These are phyloP conservation scores for Thereva nobilitata DNA, from an alignment of 2,888 invertebrate species.

Conservation along the genomic window DNA sequence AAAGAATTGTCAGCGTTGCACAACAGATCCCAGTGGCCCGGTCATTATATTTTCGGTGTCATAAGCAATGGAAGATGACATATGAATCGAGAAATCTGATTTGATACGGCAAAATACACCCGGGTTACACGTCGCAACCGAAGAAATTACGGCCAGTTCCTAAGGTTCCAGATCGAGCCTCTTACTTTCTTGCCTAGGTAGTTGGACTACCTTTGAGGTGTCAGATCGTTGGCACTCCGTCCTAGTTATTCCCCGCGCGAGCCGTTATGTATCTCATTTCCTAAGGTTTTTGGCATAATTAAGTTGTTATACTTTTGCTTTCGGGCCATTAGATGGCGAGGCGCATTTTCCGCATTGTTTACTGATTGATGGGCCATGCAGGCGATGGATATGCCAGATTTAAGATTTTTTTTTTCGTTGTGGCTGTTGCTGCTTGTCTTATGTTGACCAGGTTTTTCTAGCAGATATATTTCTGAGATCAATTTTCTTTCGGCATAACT, in stretches of 20 bases:
- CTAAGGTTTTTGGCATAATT: constrained; percentile 15
- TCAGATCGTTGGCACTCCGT: too few species aligned
- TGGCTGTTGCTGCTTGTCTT: not conserved
- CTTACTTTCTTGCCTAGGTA: constrained; percentile 1
- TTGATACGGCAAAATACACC: constrained; percentile 4
- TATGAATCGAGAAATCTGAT: constrained; percentile 25
- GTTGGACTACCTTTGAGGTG: not conserved
- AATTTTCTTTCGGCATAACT: not conserved
- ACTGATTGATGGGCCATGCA: constrained; percentile 19
- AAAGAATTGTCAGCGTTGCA: constrained; percentile 2
- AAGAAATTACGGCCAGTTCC: too few species aligned
- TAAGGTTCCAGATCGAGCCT: not conserved
- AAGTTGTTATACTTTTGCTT: constrained; percentile 27
- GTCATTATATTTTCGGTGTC: constrained; percentile 6
- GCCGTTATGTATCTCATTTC: not conserved
- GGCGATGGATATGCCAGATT: not conserved
- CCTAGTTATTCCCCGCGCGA: not conserved
- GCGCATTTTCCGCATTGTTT: constrained; percentile 26
- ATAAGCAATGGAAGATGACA: constrained; percentile 19
- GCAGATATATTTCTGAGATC: not conserved
- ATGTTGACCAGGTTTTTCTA: constrained; percentile 9
- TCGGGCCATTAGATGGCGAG: not conserved
- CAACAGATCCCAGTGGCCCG: not conserved
- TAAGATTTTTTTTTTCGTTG: not conserved
- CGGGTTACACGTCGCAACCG: constrained; percentile 10